Conservation (phyloP, 2,888 invertebrate genomes). For the Hirtodrosophila alboralis region DNA sequence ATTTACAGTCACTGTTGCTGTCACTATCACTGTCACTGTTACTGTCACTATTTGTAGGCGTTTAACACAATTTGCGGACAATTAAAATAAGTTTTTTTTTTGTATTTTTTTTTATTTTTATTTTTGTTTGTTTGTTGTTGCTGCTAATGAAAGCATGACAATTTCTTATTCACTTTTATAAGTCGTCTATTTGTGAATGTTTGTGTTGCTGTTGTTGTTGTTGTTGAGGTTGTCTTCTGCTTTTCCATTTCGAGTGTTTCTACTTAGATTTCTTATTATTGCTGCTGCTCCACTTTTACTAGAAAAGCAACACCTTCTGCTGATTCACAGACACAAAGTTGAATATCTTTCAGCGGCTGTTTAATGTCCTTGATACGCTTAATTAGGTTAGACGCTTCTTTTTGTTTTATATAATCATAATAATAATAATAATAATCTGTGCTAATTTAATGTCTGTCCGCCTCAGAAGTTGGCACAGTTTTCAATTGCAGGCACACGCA, state of each 20-base stretch:
- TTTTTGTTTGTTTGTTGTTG: conserved; percentile 36
- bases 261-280: conserved; percentile 64
- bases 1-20: conserved; percentile 11
- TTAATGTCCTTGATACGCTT: conserved; percentile 64
- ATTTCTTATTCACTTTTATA: conserved; percentile 68
- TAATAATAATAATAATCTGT: conserved; percentile 44
- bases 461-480: conserved; percentile 42
- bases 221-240: conserved; percentile 57
- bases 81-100: conserved; percentile 27
- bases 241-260: conserved; percentile 61
- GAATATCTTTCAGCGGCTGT: conserved; percentile 18
- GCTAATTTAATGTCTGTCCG: conserved; percentile 29
- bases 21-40: conserved; percentile 15
- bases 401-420: conserved; percentile 1
- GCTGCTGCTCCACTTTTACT: conserved; percentile 77
- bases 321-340: background rate
- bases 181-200: conserved; percentile 27
- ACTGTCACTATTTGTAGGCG: conserved; percentile 22
- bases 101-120: conserved; percentile 18
- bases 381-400: conserved; percentile 60
- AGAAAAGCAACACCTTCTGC: too few relatives aligned
- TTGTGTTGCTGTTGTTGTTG: conserved; percentile 23
- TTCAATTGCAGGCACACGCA: conserved; percentile 29
- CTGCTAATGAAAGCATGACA: conserved; percentile 79
- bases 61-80: conserved; percentile 51